Conservation (phyloP, 53 echinoderm and acorn worm species). For the Echinometra lucunter region DNA sequence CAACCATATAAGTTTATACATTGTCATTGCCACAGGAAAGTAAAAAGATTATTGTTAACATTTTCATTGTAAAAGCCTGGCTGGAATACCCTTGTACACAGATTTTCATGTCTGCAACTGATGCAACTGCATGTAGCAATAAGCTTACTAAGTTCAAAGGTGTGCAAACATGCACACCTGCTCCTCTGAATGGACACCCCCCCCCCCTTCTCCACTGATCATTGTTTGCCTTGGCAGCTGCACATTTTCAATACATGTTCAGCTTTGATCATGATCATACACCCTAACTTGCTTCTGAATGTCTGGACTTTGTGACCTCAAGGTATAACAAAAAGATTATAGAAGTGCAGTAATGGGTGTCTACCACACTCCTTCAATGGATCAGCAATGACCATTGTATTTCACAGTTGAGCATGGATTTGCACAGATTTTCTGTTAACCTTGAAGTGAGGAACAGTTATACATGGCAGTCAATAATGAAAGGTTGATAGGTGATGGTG, state of each 20-base stretch:
- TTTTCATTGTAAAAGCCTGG: no score
- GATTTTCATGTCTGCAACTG: no score
- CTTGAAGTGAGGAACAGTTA: not conserved
- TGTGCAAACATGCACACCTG: not conserved
- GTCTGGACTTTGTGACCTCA: slow-evolving; percentile 26
- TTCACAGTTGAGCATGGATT: not conserved
- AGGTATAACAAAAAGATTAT: not conserved
- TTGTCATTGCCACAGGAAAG: no score
- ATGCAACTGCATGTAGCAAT: no score
- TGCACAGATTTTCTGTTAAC: slow-evolving; percentile 14
- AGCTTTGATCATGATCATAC: not conserved
- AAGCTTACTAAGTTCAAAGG: not conserved
- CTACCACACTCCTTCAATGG: not conserved
- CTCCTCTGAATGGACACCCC: not conserved
- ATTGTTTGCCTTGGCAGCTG: not conserved
- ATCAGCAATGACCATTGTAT: not conserved
- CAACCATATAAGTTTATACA: no score
- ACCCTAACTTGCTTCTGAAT: not conserved
- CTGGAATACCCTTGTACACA: no score
- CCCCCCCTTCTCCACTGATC: not conserved
- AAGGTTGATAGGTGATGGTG: not conserved
- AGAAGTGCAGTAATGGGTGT: not conserved
- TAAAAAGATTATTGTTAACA: no score
- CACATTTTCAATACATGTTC: not conserved
- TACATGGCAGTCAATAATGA: not conserved